Base-by-base conservation (phyloP, 2,888 invertebrate genomes). In the Lingula anatina region DNA sequence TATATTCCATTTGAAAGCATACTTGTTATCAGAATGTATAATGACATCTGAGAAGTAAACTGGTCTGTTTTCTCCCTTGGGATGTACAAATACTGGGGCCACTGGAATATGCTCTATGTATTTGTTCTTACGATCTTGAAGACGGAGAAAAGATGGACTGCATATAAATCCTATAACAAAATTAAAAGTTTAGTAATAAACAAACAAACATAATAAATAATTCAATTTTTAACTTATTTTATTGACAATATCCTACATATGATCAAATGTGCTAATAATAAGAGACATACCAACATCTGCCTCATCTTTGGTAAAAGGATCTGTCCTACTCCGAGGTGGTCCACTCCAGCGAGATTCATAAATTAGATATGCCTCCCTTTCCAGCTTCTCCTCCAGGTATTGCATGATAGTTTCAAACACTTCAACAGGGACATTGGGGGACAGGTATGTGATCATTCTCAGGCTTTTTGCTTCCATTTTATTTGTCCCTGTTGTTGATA, bases 31-130 rank as follows among this genome's bases (percentile, higher is more conserved):
- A n/a, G n/a, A n/a, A n/a, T n/a, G n/a, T n/a, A n/a, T n/a, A 38
- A 85, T 82, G 49, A 85, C 72, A 62, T 85, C 85, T 1, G 83
- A 81, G 69, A 81, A 85, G 69, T 83, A 84, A 55, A 84, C 83
- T 5, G 73, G 64, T 23, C 80, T 78, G 47, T 75, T 76, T 57
- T 81, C 80, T 46, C 79, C 79, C 44, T 62, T 67, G 51, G 80
- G 79, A 64, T 85, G 84, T 9, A 77, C 76, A 63, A 83, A 82
- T 15, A 84, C 79, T 12, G 84, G 81, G 9, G 83, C 83, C 26
- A 83, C 82, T 3, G 82, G 82, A 45, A 85, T 74, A 39, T 85
- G 68, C 61, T 82, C 81, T 18, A 80, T 70, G 40, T 64, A 68
- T 27, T 69, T 62, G 56, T 79, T 80, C 48, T 76, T 74, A 12